phyloP scores from a whole-genome alignment of 2,888 invertebrate genomes.

The Hydroisotoma schaefferi region DNA sequence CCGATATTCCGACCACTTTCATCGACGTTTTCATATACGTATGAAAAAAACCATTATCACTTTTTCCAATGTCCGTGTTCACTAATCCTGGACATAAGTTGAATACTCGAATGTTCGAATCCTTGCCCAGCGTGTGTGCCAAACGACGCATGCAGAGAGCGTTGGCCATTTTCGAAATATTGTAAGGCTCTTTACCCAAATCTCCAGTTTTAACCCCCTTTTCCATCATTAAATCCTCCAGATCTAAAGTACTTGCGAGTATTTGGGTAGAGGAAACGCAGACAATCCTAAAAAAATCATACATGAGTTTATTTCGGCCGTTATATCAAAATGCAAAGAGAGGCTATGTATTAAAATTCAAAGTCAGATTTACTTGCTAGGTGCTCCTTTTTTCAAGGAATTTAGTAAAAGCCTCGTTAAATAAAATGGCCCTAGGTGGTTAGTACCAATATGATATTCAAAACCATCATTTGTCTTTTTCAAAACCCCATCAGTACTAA shows the following conservation, averaged over 20 bases:
- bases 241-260: conserved; percentile 46
- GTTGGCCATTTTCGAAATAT: conserved; percentile 50
- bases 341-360: too few relatives aligned
- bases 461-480: conserved; percentile 50
- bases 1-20: neutral
- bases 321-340: too few relatives aligned
- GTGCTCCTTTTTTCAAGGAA: conserved; percentile 50
- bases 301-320: too few relatives aligned
- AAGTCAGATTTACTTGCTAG: conserved; percentile 40
- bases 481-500: conserved; percentile 29
- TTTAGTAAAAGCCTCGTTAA: conserved; percentile 54
- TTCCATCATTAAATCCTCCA: conserved; percentile 45
- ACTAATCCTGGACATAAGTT: conserved; percentile 51
- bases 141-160: conserved; percentile 49
- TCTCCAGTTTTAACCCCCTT: conserved; percentile 30
- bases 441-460: conserved; percentile 53
- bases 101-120: conserved; percentile 42
- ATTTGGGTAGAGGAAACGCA: conserved; percentile 49
- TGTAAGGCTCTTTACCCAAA: conserved; percentile 46
- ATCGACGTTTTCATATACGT: conserved; percentile 43
- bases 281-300: conserved; percentile 48
- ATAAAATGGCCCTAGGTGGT: conserved; percentile 55
- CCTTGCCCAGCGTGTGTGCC: conserved; percentile 39
- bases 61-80: conserved; percentile 50
- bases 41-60: conserved; percentile 28